Evolutionary conservation across 2,888 invertebrate genomes (phyloP).

Genomic region (Sinodicranocentrus sp.): DNA sequence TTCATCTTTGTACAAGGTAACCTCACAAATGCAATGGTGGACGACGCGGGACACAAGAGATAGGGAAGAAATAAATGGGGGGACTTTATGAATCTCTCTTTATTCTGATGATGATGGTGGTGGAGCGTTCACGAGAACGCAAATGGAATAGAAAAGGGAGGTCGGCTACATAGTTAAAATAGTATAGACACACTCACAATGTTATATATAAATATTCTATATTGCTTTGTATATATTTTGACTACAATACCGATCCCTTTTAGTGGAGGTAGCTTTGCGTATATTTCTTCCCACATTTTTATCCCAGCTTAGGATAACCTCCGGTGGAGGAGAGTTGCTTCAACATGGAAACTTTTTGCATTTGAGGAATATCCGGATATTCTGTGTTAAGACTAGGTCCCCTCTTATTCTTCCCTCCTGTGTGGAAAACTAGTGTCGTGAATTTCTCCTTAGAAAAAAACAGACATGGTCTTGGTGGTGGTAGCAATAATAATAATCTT

Average conservation of each 20-base stretch:
- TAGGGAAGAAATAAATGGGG: constrained; percentile 19
- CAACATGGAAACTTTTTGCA: constrained; percentile 13
- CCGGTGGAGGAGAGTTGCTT: not conserved
- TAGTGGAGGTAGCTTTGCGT: constrained; percentile 32
- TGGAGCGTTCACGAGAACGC: constrained; percentile 16
- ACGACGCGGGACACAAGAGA: constrained; percentile 5
- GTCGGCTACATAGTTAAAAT: too few relatives aligned
- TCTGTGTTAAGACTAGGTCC: not conserved
- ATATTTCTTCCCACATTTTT: constrained; percentile 30
- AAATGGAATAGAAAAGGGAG: not conserved
- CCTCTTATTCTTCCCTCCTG: not conserved
- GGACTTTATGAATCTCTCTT: constrained; percentile 27
- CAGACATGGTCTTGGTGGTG: constrained; percentile 13
- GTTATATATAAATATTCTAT: too few relatives aligned
- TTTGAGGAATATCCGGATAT: constrained; percentile 50
- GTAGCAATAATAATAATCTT: constrained; percentile 54
- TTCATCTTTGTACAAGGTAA: too few relatives aligned
- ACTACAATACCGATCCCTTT: constrained; percentile 37
- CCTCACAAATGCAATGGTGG: too few relatives aligned
- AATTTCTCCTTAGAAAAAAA: not conserved
- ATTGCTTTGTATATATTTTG: too few relatives aligned
- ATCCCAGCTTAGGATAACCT: constrained; percentile 21
- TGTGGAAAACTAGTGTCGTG: not conserved
- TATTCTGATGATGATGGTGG: constrained; percentile 26
- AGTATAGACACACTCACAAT: too few relatives aligned